Evolutionary conservation across 2,797 vertebrate species (phyloP).

Genomic region (Notolabrus celidotus): DNA sequence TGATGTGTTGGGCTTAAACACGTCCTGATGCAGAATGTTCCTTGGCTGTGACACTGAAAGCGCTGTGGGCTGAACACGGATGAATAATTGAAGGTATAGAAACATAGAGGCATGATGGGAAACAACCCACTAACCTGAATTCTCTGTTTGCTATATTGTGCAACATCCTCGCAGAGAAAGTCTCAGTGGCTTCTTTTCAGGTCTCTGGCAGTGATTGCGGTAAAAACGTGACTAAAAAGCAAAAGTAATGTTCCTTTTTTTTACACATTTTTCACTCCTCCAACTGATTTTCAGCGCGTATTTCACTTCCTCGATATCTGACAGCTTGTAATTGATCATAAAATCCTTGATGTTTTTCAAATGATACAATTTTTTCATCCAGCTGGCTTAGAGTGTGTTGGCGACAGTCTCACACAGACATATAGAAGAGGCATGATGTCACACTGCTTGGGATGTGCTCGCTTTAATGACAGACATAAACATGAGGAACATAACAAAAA

Average conservation of each 20-base stretch:
- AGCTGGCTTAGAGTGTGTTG: constrained; percentile 24
- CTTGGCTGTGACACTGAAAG: constrained; percentile 41
- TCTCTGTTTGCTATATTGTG: constrained; percentile 37
- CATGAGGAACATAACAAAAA: constrained; percentile 4
- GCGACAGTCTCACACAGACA: constrained; percentile 6
- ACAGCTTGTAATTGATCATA: constrained; percentile 28
- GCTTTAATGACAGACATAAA: constrained; percentile 29
- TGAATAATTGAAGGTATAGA: constrained; percentile 82
- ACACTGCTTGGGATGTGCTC: constrained; percentile 11
- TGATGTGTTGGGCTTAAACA: constrained; percentile 30
- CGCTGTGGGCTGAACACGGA: constrained; percentile 42
- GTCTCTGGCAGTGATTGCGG: background rate
- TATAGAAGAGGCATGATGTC: constrained; percentile 11
- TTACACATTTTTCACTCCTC: background rate
- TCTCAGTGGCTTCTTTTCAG: constrained; percentile 13
- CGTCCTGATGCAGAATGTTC: constrained; percentile 39
- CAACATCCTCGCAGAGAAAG: constrained; percentile 29
- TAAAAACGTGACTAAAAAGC: background rate
- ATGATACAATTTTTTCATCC: constrained; percentile 20
- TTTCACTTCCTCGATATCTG: constrained; percentile 11
- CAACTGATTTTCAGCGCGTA: background rate
- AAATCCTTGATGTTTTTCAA: constrained; percentile 24
- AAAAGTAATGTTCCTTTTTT: constrained; percentile 6
- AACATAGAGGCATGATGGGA: constrained; percentile 63
- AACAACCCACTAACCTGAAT: constrained; percentile 82